These are phyloP conservation scores for Brevimyrus niger DNA, from an alignment of 2,113 vertebrate genomes.

Conservation along the genomic window DNA sequence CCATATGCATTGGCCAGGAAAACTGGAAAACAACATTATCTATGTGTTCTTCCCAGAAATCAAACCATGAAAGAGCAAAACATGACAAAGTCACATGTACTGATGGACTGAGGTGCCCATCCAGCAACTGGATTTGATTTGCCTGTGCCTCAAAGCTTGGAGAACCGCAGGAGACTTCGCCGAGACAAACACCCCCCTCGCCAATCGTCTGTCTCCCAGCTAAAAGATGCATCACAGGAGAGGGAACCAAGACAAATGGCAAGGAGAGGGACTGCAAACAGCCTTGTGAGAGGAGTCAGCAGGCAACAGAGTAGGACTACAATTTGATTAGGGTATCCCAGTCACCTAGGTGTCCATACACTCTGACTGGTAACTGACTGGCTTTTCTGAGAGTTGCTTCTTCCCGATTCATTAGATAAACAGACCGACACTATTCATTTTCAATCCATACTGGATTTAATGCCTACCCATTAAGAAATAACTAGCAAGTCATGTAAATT, in stretches of 20 bases:
- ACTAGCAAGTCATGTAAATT: background rate
- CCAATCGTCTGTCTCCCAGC: background rate
- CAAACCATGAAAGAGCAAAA: background rate
- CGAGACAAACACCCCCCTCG: background rate
- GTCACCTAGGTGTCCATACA: background rate
- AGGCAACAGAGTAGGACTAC: background rate
- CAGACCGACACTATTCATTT: background rate
- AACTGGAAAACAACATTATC: conserved; percentile 4
- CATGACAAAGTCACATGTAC: background rate
- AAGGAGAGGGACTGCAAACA: background rate
- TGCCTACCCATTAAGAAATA: background rate
- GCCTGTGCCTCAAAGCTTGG: too few relatives aligned
- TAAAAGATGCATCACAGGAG: background rate
- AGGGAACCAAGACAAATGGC: background rate
- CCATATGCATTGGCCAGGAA: background rate
- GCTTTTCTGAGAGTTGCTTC: background rate
- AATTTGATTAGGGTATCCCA: background rate
- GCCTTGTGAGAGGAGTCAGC: background rate
- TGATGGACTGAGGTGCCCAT: background rate
- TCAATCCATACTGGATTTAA: background rate
- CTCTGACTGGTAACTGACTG: background rate
- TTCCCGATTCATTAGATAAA: background rate
- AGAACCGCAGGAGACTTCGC: too few relatives aligned
- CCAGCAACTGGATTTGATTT: background rate
- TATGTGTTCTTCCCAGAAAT: background rate